A percentile compares a stretch with the other conserved stretches of the same genome.
phyloP scores from a whole-genome alignment of 2,113 vertebrate genomes.

The Ancistrus triradiatus region DNA sequence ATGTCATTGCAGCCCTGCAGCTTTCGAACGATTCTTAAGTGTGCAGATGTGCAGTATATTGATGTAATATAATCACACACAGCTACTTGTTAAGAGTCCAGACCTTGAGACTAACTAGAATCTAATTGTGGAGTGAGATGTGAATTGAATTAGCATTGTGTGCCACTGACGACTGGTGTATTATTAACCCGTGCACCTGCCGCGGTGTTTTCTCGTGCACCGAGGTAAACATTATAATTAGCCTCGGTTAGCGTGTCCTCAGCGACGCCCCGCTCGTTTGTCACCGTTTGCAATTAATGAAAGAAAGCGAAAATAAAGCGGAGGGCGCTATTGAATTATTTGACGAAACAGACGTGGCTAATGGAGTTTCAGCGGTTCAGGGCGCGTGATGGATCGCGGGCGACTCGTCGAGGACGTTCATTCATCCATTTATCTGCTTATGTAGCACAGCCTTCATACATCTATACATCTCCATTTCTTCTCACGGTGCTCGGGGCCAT shows the following conservation, averaged over 20 bases:
- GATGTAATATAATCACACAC: no score
- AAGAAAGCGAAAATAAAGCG: slow-evolving; percentile 29
- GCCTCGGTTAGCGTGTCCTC: slow-evolving; percentile 24
- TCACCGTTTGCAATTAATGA: slow-evolving; percentile 37
- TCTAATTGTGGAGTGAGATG: background rate
- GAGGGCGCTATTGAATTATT: slow-evolving; percentile 42
- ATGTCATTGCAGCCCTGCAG: no score
- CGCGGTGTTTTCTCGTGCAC: slow-evolving; percentile 13
- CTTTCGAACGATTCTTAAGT: no score
- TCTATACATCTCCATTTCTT: slow-evolving; percentile 28
- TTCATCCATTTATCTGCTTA: slow-evolving; percentile 42
- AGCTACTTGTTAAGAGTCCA: no score
- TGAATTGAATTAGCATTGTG: background rate
- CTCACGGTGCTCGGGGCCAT: no score
- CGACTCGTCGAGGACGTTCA: slow-evolving; percentile 34
- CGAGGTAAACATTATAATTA: slow-evolving; percentile 35
- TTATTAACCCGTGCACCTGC: slow-evolving; percentile 23
- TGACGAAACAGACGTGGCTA: slow-evolving; percentile 46
- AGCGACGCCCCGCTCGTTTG: slow-evolving; percentile 37
- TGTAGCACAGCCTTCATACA: slow-evolving; percentile 29
- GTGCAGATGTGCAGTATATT: no score
- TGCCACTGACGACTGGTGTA: slow-evolving; percentile 11
- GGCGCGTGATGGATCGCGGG: slow-evolving; percentile 44
- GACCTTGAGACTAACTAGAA: background rate
- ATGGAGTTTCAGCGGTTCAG: slow-evolving; percentile 47